A percentile compares a stretch with the other conserved stretches of the same genome.
Conservation (phyloP, 2,888 invertebrate species). For the Chironomus tentans region DNA sequence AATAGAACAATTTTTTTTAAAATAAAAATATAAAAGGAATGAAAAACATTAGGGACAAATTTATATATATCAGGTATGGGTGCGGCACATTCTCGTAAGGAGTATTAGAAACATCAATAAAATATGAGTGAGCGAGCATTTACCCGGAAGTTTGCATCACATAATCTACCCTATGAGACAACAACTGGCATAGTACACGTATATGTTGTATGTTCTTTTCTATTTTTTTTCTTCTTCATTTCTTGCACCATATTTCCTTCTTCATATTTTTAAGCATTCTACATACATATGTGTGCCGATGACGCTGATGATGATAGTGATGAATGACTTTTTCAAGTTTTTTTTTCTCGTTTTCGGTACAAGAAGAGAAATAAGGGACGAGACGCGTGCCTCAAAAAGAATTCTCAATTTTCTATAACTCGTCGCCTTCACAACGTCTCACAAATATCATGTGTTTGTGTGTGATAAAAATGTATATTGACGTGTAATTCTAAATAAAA, state of each 20-base stretch:
- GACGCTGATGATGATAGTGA: not conserved
- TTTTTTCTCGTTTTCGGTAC: not conserved
- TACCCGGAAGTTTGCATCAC: not conserved
- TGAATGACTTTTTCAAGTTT: not conserved
- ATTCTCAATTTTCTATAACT: no score
- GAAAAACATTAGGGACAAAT: not conserved
- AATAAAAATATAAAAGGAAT: not conserved
- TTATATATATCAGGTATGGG: not conserved
- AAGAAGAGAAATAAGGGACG: not conserved
- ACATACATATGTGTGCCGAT: not conserved
- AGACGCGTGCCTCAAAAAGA: conserved; percentile 11
- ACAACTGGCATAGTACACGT: not conserved
- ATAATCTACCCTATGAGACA: not conserved
- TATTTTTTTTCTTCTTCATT: no score
- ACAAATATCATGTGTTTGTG: not conserved
- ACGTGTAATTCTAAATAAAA: no score
- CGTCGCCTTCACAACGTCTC: not conserved
- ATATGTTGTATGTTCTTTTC: no score
- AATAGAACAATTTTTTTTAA: no score
- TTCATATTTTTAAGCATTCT: not conserved
- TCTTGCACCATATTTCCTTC: no score
- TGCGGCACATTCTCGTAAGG: not conserved
- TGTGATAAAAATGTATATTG: no score
- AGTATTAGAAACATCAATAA: no score
- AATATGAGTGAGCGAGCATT: not conserved